phyloP scores from a whole-genome alignment of 2,113 vertebrate genomes.

The Rhea pennata region DNA sequence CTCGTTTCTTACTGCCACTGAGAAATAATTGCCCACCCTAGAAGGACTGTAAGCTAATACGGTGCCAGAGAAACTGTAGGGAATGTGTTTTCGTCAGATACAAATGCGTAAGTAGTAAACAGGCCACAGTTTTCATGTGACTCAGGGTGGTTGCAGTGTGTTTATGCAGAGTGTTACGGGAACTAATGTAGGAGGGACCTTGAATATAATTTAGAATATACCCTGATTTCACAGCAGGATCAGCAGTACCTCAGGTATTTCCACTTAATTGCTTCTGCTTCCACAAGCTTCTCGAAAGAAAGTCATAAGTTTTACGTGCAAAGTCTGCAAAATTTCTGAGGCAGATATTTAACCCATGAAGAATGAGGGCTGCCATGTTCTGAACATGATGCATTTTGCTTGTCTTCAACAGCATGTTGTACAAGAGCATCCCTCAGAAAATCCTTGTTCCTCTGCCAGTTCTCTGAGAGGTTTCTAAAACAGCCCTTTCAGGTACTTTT shows the following conservation, averaged over 20 bases:
- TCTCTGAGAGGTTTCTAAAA: not conserved
- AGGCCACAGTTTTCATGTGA: rapidly evolving
- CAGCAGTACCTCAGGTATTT: not conserved
- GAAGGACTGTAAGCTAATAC: not conserved
- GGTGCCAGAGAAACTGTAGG: not conserved
- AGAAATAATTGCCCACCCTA: not conserved
- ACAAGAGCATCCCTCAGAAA: rapidly evolving
- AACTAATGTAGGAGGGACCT: not conserved
- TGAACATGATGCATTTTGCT: not conserved
- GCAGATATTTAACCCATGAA: not conserved
- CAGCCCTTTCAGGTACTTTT: not conserved
- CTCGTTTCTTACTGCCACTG: not conserved
- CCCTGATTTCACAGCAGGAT: not conserved
- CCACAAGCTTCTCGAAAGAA: not conserved
- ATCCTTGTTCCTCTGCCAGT: not conserved
- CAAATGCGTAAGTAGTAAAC: not conserved
- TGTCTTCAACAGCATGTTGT: rapidly evolving
- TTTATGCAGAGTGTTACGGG: not conserved
- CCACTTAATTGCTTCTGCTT: not conserved
- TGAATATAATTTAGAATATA: not conserved
- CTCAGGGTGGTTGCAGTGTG: not conserved
- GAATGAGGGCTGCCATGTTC: not conserved
- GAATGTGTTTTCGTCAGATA: not conserved
- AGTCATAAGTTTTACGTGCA: rapidly evolving
- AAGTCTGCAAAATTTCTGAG: not conserved